These are phyloP conservation scores for Lutraria rhynchaena DNA, from an alignment of 1,140 invertebrate species.

Conservation along the genomic window DNA sequence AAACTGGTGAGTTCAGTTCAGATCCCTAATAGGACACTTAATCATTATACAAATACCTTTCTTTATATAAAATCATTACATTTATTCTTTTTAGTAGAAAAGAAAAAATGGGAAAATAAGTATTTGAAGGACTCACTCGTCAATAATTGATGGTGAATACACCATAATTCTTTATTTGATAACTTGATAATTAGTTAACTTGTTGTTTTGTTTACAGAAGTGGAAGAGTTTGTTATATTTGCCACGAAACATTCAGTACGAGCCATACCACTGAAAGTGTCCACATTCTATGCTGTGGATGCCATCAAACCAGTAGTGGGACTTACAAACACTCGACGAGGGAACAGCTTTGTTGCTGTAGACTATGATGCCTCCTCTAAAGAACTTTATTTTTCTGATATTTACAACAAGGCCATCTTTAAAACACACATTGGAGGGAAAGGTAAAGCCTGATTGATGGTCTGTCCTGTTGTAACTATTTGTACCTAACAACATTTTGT, in stretches of 20 bases:
- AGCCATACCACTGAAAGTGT: constrained; percentile 89
- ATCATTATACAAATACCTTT: too few species aligned
- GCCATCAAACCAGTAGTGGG: constrained; percentile 88
- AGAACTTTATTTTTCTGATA: constrained; percentile 98
- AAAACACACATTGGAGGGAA: constrained; percentile 94
- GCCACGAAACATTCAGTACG: constrained; percentile 98
- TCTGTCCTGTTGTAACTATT: too few species aligned
- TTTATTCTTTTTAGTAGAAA: too few species aligned
- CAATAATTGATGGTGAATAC: background rate
- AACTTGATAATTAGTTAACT: too few species aligned
- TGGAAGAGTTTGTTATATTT: constrained; percentile 97
- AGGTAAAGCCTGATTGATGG: too few species aligned
- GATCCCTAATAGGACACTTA: too few species aligned
- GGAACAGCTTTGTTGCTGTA: constrained; percentile 96
- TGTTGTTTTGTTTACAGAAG: constrained; percentile 82
- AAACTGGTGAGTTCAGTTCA: too few species aligned
- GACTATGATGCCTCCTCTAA: constrained; percentile 96
- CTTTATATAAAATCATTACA: too few species aligned
- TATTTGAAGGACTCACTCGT: background rate
- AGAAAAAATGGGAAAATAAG: background rate
- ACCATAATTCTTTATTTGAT: background rate
- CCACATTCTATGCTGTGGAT: constrained; percentile 86
- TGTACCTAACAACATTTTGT: too few species aligned
- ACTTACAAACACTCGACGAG: constrained; percentile 86
- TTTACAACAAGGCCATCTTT: constrained; percentile 98